Base-by-base conservation (phyloP, 2,888 invertebrate species). In the Zaprionus lineosus region DNA sequence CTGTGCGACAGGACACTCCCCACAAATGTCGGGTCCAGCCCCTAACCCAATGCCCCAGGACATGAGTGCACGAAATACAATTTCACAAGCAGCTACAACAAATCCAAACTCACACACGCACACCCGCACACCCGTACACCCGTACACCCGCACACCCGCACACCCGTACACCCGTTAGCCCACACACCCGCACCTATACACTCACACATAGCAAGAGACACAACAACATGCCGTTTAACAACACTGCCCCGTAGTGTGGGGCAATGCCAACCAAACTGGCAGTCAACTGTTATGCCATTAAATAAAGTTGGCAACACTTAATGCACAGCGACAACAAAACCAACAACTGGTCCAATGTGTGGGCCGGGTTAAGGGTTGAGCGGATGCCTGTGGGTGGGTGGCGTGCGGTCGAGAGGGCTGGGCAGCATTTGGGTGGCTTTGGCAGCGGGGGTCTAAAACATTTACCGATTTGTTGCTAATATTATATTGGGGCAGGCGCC, bases 241-340 rank as follows among this genome's bases (percentile, higher is more conserved):
- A 73, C 74, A 74, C 74, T 69, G 64, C 5, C 2, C 12, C 16
- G 71, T 48, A 51, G 75, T 58, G 56, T 65, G 40, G 15, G 59
- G 62, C 43, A 59, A 41, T 53, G 52, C 37, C 36, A 70, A 66
- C 74, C 82, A 82, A n/a, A 77, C 74, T 75, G 77, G 74, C 72
- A 87, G 86, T 87, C 86, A 84, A 87, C 86, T 85, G 76, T 87
- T 78, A 86, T 82, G 79, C 82, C 84, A 84, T 87, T 85, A 86
- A 88, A 86, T 86, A 86, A 86, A 87, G 85, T 87, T 87, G 87
- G 87, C 87, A 87, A 86, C 88, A 87, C 87, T 87, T 86, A 84
- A 86, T 82, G 86, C 82, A 84, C 74, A 86, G 61, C 70, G 70
- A 75, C 67, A 74, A 68, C 74, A 74, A 82, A 69, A 79, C 72